Evolutionary conservation across 2,888 invertebrate genomes (phyloP), one percentile per base, ranked within the genome.

Genomic region (Antheraea assamensis): DNA sequence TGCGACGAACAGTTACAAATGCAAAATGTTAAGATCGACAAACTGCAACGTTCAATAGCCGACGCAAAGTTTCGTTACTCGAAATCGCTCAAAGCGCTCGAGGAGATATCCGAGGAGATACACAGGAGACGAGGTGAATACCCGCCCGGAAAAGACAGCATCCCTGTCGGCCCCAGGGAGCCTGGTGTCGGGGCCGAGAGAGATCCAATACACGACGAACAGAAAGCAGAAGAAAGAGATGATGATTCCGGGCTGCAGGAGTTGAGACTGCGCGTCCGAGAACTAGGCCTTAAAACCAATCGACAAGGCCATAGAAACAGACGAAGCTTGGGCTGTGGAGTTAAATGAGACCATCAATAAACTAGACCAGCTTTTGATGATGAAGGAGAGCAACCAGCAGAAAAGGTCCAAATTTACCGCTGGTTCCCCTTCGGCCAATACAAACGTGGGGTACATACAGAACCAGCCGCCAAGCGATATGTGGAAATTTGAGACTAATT

Each of bases 101-200:
- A 99, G 89, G 96, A 97, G 80, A 99, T 99, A 76, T 98, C 98
- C 15, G 98, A 98, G 91, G 98, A 98, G 85, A 98, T 98, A 79
- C 98, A 98, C 87, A 96, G 96, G 85, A 94, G 97, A 17, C 90
- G 95, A 72, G 96, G 96, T 71, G 95, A 95, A 71, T 95, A 93
- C 66, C 92, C 89, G 0, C 92, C 92, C 0, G 92, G 89, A 0
- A 93, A 93, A 71, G 91, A 95, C 82, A 87, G 90, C 1, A 88
- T 91, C 47, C 95, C 95, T 0, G 94, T 95, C 0, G 95, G 95
- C 0, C 93, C 94, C 0, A 88, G 96, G 70, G 97, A 97, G 82
- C 97, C 97, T 0, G 97, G 97, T 1, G 97, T 97, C 0, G 97
- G 97, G 0, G 97, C 97, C 0, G 97, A 97, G 90, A 88, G 95